Evolutionary conservation across 2,113 vertebrate species (phyloP).

Genomic region (Cebidichthys violaceus): DNA sequence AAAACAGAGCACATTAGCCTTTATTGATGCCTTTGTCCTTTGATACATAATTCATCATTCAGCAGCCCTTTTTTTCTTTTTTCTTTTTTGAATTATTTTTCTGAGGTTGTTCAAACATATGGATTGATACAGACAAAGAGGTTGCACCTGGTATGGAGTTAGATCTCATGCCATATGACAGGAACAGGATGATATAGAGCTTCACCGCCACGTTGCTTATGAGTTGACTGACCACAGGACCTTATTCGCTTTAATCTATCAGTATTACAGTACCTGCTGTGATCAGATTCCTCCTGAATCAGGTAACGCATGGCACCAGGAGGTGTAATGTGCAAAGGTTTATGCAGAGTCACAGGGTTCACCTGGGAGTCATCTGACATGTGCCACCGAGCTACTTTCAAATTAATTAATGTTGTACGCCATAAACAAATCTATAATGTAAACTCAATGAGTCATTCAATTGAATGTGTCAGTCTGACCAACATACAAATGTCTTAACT

Average conservation of each 20-base stretch:
- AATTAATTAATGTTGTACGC: background rate
- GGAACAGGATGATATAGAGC: conserved; percentile 41
- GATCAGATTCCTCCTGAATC: conserved; percentile 1
- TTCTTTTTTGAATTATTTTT: conserved; percentile 59
- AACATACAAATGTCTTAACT: background rate
- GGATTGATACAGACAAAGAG: conserved; percentile 63
- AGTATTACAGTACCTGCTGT: background rate
- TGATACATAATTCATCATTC: conserved; percentile 81
- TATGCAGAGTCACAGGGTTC: conserved; percentile 13
- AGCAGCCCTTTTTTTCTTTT: conserved; percentile 8
- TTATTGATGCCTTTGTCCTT: conserved; percentile 81
- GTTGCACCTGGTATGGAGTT: conserved; percentile 44
- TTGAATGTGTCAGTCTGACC: background rate
- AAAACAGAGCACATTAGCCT: conserved; percentile 76
- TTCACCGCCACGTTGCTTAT: background rate
- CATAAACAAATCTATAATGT: background rate
- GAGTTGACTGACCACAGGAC: conserved; percentile 10
- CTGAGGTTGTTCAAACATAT: conserved; percentile 63
- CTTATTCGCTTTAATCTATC: conserved; percentile 5
- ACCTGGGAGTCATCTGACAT: background rate
- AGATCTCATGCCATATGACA: conserved; percentile 64
- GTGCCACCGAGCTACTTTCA: background rate
- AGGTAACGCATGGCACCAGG: background rate
- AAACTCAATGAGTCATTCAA: background rate
- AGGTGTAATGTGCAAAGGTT: background rate